Base-by-base conservation (phyloP, 2,888 invertebrate genomes). In the Thymelicus lineola region DNA sequence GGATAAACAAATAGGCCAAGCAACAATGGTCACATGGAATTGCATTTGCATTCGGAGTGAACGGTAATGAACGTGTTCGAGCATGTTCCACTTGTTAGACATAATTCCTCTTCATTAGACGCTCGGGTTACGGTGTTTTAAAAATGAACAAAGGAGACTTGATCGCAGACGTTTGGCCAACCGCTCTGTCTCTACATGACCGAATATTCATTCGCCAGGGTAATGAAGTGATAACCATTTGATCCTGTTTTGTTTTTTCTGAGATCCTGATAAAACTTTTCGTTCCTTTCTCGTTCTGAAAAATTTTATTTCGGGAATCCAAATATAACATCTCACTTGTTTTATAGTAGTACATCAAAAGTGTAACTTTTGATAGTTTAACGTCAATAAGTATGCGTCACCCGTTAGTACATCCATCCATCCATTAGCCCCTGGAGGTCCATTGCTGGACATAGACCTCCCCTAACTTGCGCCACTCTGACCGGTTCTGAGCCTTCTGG, bases 31-130 rank as follows among this genome's bases (percentile, higher is more conserved):
- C 63, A 63, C 20, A 63, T 69, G 58, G 63, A 69, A 69, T 69
- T 58, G 68, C 68, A 69, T 69, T 69, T 63, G 68, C 57, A 69
- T 69, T 38, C 62, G 35, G 63, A 69, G 63, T 57, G 57, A 63
- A 58, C 68, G 68, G 68, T 69, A 63, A 69, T 48, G 68, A 69
- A 69, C 57, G 68, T 69, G 55, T 68, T 68, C 62, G 68, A 55
- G 36, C 62, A 57, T 60, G 61, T 61, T 67, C 67, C 35, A 62
- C 57, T 68, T 68, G 68, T 69, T 69, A 63, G 68, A 69, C 38
- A 63, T 69, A 63, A 69, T 69, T 69, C 68, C 68, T 63, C 68
- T 69, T 69, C 68, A 69, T 69, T 69, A 69, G 68, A 63, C 58
- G 68, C 17, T 38, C 57, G 61, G 68, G 58, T 57, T 46, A 69